These are phyloP conservation scores for Echeneis naucrates DNA, from an alignment of 2,797 vertebrate genomes.

Conservation along the genomic window DNA sequence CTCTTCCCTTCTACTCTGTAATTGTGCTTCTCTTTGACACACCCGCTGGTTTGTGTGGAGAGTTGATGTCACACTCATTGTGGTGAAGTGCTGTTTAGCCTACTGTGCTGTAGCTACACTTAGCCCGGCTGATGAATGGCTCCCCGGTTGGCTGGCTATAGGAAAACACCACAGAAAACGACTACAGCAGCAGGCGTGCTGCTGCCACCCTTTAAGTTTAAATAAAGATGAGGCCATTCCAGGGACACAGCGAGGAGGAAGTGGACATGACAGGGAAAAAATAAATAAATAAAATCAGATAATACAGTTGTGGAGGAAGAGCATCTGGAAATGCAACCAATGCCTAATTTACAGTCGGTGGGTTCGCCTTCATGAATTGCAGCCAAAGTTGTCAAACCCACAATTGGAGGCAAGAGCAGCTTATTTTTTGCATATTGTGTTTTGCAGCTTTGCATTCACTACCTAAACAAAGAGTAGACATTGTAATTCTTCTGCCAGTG, in stretches of 20 bases:
- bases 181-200: conserved; percentile 62
- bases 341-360: conserved; percentile 59
- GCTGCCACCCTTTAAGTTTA: conserved; percentile 69
- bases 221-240: conserved; percentile 80
- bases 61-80: conserved; percentile 74
- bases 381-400: conserved; percentile 47
- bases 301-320: conserved; percentile 28
- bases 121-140: conserved; percentile 73
- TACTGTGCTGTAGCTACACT: conserved; percentile 52
- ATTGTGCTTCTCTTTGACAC: conserved; percentile 83
- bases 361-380: conserved; percentile 54
- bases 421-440: conserved; percentile 48
- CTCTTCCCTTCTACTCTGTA: conserved; percentile 73
- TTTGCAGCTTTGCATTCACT: conserved; percentile 36
- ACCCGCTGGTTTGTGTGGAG: conserved; percentile 77
- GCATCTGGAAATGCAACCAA: conserved; percentile 39
- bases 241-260: conserved; percentile 58
- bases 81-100: conserved; percentile 68
- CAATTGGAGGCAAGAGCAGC: conserved; percentile 36
- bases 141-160: conserved; percentile 55
- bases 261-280: conserved; percentile 6
- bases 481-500: conserved; percentile 36
- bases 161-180: conserved; percentile 67
- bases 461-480: conserved; percentile 36
- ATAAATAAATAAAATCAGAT: conserved; percentile 30